Conservation (phyloP, 2,797 vertebrate genomes). For the Pseudochirops cupreus region DNA sequence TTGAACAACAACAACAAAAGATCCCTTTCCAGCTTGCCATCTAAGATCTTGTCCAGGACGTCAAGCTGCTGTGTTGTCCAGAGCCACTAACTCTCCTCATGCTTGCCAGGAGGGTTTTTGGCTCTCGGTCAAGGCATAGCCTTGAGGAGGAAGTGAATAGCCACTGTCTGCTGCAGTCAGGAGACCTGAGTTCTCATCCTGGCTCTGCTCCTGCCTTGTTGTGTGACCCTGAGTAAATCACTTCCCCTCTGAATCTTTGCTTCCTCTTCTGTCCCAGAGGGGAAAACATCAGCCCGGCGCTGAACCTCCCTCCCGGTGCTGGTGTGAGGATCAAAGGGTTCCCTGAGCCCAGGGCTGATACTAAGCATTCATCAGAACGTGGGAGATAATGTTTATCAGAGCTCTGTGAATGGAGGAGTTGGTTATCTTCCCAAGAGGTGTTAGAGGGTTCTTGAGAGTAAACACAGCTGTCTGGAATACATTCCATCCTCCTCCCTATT, state of each 20-base stretch:
- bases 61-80: neutral
- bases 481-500: neutral
- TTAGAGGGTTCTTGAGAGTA: neutral
- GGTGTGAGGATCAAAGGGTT: neutral
- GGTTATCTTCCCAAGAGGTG: neutral
- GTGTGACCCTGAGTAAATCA: slow-evolving; percentile 4
- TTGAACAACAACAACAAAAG: neutral
- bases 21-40: neutral
- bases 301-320: neutral
- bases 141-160: neutral
- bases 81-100: neutral
- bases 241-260: neutral
- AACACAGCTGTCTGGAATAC: neutral
- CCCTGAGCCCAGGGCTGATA: neutral
- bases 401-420: neutral
- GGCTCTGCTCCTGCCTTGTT: neutral
- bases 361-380: neutral
- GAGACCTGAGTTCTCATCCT: neutral
- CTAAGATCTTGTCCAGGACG: neutral
- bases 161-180: neutral
- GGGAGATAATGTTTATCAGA: neutral
- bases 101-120: neutral
- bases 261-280: neutral
- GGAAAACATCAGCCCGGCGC: neutral
- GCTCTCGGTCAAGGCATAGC: neutral